A percentile compares a stretch with the other conserved stretches of the same genome.
Evolutionary conservation across 2,888 invertebrate species (phyloP).

Genomic region (Chelonus formosanus): DNA sequence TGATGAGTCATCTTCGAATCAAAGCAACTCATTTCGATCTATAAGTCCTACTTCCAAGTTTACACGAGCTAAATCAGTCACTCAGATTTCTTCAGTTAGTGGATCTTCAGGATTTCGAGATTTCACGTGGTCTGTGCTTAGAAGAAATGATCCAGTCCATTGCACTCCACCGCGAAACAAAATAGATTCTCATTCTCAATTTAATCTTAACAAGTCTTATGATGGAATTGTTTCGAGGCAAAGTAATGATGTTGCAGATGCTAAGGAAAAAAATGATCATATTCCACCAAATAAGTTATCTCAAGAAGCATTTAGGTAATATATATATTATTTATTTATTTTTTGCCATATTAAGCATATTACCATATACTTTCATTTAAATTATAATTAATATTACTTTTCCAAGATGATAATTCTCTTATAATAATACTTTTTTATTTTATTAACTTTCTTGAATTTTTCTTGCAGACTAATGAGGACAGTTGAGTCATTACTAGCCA

Average conservation of each 20-base stretch:
- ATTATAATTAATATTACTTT: too few species aligned
- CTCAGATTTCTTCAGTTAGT: slow-evolving; percentile 61
- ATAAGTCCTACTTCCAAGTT: slow-evolving; percentile 50
- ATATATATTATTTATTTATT: too few species aligned
- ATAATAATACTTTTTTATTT: neutral
- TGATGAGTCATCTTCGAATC: slow-evolving; percentile 14
- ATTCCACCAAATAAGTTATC: slow-evolving; percentile 72
- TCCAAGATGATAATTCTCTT: too few species aligned
- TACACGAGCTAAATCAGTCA: slow-evolving; percentile 63
- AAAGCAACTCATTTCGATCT: slow-evolving; percentile 29
- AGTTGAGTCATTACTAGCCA: slow-evolving; percentile 72
- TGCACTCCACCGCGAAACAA: slow-evolving; percentile 50
- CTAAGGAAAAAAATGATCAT: slow-evolving; percentile 62
- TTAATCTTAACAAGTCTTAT: slow-evolving; percentile 48
- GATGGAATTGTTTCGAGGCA: slow-evolving; percentile 53
- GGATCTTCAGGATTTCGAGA: slow-evolving; percentile 66
- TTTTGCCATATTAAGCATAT: too few species aligned
- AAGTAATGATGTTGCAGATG: slow-evolving; percentile 56
- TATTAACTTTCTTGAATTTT: neutral
- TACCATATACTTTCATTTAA: too few species aligned
- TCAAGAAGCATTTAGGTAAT: slow-evolving; percentile 71
- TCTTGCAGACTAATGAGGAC: slow-evolving; percentile 69
- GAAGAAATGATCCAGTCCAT: slow-evolving; percentile 53
- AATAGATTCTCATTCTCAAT: slow-evolving; percentile 21
- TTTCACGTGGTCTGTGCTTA: slow-evolving; percentile 69